A percentile compares a stretch with the other conserved stretches of the same genome.
phyloP scores from a whole-genome alignment of 2,888 invertebrate species.

The Gryllus longicercus region DNA sequence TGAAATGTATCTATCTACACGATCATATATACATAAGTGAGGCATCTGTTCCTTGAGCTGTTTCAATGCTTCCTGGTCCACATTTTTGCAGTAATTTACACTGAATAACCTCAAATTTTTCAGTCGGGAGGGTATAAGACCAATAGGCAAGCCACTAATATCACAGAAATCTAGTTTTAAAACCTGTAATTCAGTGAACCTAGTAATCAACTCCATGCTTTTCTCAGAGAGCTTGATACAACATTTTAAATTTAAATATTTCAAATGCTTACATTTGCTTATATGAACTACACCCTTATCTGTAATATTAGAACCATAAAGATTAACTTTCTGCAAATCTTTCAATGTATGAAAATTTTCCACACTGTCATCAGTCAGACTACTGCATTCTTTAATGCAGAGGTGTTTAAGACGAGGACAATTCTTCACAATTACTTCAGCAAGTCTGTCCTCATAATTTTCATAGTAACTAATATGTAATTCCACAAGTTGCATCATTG shows the following conservation, averaged over 20 bases:
- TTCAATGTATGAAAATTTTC: background rate
- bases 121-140: constrained; percentile 19
- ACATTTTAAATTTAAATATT: background rate
- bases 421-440: constrained; percentile 19
- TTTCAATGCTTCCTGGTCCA: background rate
- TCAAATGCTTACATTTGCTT: constrained; percentile 20
- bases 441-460: background rate
- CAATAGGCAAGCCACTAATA: constrained; percentile 18
- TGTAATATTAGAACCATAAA: background rate
- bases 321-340: background rate
- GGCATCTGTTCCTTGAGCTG: constrained; percentile 24
- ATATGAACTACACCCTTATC: constrained; percentile 18
- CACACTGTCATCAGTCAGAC: constrained; percentile 17
- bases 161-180: background rate
- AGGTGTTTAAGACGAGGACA: background rate
- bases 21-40: constrained; percentile 11
- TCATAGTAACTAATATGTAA: constrained; percentile 18
- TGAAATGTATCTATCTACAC: constrained; percentile 1
- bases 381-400: constrained; percentile 5
- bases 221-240: background rate
- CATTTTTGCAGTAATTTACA: background rate
- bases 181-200: background rate
- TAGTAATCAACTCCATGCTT: constrained; percentile 18
- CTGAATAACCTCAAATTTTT: background rate
- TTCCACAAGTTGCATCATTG: constrained; percentile 17